Evolutionary conservation across 2,797 vertebrate genomes (phyloP).

Genomic region (Sebastes matsubarae): DNA sequence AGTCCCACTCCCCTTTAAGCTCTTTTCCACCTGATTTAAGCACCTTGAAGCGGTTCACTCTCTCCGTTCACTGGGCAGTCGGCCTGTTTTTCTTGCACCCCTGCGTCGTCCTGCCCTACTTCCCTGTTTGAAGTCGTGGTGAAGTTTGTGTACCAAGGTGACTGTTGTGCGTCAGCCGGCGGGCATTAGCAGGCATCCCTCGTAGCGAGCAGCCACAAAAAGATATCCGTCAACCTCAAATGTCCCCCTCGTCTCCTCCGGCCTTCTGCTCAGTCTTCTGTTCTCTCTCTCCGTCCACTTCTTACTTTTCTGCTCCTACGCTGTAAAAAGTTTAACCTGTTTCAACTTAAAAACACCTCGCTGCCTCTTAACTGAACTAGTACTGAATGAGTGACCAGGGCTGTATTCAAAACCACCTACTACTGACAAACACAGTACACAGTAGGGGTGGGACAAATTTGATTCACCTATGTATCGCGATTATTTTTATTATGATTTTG

Average conservation of each 20-base stretch:
- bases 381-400: not conserved
- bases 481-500: too few species aligned
- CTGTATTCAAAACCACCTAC: too few species aligned
- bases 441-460: too few species aligned
- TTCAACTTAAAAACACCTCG: not conserved
- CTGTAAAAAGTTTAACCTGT: not conserved
- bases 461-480: too few species aligned
- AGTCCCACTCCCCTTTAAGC: not conserved
- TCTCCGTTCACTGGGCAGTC: not conserved
- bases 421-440: too few species aligned
- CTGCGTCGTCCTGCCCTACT: constrained; percentile 28
- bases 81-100: constrained; percentile 5
- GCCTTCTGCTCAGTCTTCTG: not conserved
- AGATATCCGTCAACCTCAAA: constrained; percentile 13
- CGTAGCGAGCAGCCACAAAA: constrained; percentile 9
- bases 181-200: constrained; percentile 32
- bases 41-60: not conserved
- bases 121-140: constrained; percentile 11
- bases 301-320: not conserved
- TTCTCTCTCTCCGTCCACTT: not conserved
- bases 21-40: not conserved
- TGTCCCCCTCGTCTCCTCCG: not conserved
- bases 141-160: constrained; percentile 40
- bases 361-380: not conserved
- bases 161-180: constrained; percentile 28